Percentiles rank a stretch among this genome's conserved stretches.
Evolutionary conservation across 2,888 invertebrate species (phyloP).

Genomic region (Psylliodes chrysocephalus): DNA sequence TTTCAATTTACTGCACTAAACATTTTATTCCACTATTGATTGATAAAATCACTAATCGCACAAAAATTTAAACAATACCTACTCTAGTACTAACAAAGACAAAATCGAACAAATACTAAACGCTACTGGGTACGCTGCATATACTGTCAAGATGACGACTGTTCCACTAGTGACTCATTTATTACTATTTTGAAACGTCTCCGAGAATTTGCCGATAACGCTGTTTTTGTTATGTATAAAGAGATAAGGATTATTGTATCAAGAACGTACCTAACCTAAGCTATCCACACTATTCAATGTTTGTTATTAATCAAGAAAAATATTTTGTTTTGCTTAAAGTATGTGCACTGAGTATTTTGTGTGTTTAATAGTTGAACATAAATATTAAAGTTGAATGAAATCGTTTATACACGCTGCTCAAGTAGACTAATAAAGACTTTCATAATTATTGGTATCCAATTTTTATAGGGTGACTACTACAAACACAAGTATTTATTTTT

Average conservation of each 20-base stretch:
- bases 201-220: slow-evolving; percentile 26
- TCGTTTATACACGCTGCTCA: no score
- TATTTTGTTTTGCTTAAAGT: no score
- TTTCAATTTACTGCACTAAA: not conserved
- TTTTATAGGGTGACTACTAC: no score
- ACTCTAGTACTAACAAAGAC: slow-evolving; percentile 22
- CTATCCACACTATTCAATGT: slow-evolving; percentile 9
- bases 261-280: slow-evolving; percentile 18
- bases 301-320: not conserved
- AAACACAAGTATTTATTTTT: no score
- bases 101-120: slow-evolving; percentile 12
- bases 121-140: slow-evolving; percentile 3
- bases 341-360: no score
- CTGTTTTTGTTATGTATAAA: slow-evolving; percentile 25
- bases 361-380: no score
- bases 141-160: not conserved
- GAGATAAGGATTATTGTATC: slow-evolving; percentile 26
- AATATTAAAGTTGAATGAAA: no score
- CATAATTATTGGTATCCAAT: no score
- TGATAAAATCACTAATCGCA: not conserved
- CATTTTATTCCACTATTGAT: not conserved
- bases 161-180: slow-evolving; percentile 23
- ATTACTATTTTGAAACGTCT: slow-evolving; percentile 30
- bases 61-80: slow-evolving; percentile 11
- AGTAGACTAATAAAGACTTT: no score